Evolutionary conservation across 2,797 vertebrate genomes (phyloP).

Genomic region (Chiloscyllium punctatum): DNA sequence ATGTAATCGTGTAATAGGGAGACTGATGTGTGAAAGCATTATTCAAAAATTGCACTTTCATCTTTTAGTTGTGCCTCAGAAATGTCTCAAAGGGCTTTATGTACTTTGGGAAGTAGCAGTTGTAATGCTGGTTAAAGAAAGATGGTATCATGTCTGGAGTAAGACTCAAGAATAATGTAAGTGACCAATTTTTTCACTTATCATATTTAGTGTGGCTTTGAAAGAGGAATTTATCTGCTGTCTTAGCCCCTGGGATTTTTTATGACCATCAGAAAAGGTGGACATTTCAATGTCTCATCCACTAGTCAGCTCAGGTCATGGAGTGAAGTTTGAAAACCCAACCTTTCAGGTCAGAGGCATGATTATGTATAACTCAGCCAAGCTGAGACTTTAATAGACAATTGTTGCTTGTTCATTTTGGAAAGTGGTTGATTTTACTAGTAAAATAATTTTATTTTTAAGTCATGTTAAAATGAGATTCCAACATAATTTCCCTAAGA

Average conservation of each 20-base stretch:
- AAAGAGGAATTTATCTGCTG: background rate
- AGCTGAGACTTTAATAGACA: background rate
- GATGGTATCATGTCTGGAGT: background rate
- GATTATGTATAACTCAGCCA: background rate
- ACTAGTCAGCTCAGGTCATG: background rate
- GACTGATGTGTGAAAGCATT: background rate
- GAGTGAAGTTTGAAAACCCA: background rate
- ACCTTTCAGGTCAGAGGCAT: background rate
- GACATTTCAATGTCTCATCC: background rate
- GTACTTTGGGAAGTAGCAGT: background rate
- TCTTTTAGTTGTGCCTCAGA: background rate
- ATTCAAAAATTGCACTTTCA: background rate
- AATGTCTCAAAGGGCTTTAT: background rate
- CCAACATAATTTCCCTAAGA: background rate
- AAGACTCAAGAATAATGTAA: background rate
- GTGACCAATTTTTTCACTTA: background rate
- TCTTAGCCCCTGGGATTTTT: background rate
- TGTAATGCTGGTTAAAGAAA: background rate
- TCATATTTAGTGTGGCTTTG: background rate
- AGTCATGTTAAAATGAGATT: background rate
- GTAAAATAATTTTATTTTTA: background rate
- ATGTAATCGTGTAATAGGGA: background rate
- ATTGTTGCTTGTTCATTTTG: background rate
- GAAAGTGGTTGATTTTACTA: constrained; percentile 17
- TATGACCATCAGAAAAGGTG: background rate